Base-by-base conservation (phyloP, 2,888 invertebrate species). In the Archips crataeganus region DNA sequence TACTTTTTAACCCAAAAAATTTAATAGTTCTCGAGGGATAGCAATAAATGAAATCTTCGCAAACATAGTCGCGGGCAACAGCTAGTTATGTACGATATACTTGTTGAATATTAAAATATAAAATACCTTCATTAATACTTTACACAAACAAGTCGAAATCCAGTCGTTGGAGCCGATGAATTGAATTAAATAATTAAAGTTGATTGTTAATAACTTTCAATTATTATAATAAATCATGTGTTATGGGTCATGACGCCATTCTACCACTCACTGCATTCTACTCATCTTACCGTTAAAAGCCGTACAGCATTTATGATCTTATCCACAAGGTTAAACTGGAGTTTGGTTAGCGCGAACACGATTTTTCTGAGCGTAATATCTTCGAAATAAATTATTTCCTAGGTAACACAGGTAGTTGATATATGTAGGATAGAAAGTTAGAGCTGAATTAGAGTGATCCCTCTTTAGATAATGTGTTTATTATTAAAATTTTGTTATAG, bases 281-380 rank as follows among this genome's bases (percentile, higher is more conserved):
- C 63, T 63, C 63, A 59, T n/a, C 49, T 61, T 72, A 54, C 77
- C 77, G 79, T 79, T 80, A 80, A 80, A 77, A 80, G 77, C 77
- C 75, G 51, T 71, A 10, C 10, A 54, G 72, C 77, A 79, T 78
- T 81, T 78, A 81, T 77, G 75, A 75, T 63, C 70, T 68, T 67
- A 74, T 73, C 68, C 70, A 70, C 59, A 61, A 36, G n/a, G 49
- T 71, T 61, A 72, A 42, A 45, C 42, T 62, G 45, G 61, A 34
- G 61, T 67, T 67, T 15, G 36, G 5, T 54, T 67, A 8, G 13
- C 9, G 42, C 34, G 47, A 65, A 49, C 54, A 6, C 3, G 5
- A 15, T 39, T 42, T 32, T 51, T 51, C 10, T 10, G 9, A n/a
- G n/a, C 49, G 13, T n/a, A 8, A 9, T 6, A 54, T 1, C 23